Conservation (phyloP, 2,797 vertebrate genomes). For the Sternotherus odoratus region DNA sequence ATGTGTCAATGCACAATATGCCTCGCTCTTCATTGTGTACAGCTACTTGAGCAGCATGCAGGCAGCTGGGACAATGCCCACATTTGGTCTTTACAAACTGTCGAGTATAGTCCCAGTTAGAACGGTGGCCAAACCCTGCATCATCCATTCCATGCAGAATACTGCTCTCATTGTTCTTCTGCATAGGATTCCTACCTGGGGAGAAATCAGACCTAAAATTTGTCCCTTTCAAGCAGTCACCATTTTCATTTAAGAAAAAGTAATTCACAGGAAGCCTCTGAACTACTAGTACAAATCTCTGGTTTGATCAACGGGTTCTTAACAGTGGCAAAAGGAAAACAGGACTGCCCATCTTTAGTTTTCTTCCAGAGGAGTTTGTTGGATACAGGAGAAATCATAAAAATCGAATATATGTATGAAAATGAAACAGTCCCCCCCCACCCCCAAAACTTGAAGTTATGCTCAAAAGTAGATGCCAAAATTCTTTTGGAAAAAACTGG, state of each 20-base stretch:
- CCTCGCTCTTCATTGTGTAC: neutral
- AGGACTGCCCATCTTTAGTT: neutral
- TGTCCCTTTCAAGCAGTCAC: neutral
- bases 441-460: neutral
- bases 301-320: neutral
- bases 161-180: neutral
- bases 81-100: neutral
- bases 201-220: neutral
- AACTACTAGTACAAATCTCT: neutral
- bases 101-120: neutral
- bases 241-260: neutral
- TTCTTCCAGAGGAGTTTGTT: accelerated
- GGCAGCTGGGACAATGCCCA: neutral
- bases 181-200: neutral
- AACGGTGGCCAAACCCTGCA: neutral
- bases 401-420: neutral
- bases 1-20: neutral
- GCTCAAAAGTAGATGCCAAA: neutral
- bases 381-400: neutral
- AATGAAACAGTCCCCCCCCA: neutral
- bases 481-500: neutral
- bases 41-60: neutral
- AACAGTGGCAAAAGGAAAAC: neutral
- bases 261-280: neutral
- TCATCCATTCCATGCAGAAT: neutral